A percentile compares a stretch with the other conserved stretches of the same genome.
These are phyloP conservation scores for Borostomias antarcticus DNA, from an alignment of 2,797 vertebrate genomes.

Conservation along the genomic window DNA sequence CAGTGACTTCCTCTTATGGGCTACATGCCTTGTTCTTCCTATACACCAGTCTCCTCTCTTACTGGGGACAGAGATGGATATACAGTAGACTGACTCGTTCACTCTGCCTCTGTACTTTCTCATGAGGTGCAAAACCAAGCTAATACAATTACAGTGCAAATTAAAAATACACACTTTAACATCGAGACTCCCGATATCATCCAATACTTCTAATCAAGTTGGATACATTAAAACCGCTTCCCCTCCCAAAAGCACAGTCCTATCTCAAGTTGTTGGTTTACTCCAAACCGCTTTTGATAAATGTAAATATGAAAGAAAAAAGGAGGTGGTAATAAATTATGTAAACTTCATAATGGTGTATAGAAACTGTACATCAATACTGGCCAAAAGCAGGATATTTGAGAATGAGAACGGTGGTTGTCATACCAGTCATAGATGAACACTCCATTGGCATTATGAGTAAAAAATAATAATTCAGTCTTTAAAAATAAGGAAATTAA, in stretches of 20 bases:
- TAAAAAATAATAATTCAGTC: conserved; percentile 22
- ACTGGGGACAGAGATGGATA: no score
- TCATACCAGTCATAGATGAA: conserved; percentile 45
- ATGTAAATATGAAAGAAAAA: conserved; percentile 29
- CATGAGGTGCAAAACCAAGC: conserved; percentile 75
- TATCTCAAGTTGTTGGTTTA: conserved; percentile 10
- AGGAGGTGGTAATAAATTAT: conserved; percentile 49
- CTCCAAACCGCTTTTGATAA: conserved; percentile 35
- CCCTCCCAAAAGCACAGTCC: conserved; percentile 38
- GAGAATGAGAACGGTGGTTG: conserved; percentile 35
- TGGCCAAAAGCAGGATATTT: conserved; percentile 59
- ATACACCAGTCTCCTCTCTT: not conserved
- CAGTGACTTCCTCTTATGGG: conserved; percentile 49
- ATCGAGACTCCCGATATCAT: conserved; percentile 54
- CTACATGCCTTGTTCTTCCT: conserved; percentile 20
- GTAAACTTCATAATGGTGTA: conserved; percentile 51
- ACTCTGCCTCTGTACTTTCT: conserved; percentile 28
- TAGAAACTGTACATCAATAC: conserved; percentile 78
- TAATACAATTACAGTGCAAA: conserved; percentile 72
- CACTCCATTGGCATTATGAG: conserved; percentile 75
- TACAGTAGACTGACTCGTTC: not conserved
- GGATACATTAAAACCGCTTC: conserved; percentile 32
- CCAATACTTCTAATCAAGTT: conserved; percentile 35
- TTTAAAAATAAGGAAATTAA: conserved; percentile 45
- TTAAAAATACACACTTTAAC: conserved; percentile 54